phyloP scores from a whole-genome alignment of 2,797 vertebrate genomes.

The Rhinoraja longicauda region DNA sequence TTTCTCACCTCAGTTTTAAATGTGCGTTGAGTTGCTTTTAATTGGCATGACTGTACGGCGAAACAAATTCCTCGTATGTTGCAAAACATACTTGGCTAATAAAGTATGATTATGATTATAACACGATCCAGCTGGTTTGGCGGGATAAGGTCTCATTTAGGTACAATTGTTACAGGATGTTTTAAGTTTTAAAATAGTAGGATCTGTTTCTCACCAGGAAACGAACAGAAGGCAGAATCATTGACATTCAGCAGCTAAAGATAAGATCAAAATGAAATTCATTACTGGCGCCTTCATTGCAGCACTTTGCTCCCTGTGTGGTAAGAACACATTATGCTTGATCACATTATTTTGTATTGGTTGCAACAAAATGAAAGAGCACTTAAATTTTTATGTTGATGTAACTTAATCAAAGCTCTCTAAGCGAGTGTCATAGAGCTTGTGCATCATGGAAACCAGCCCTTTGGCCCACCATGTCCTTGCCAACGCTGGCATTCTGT shows the following conservation, averaged over 20 bases:
- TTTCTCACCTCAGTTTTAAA: no score
- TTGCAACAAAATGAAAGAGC: background rate
- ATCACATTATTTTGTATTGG: background rate
- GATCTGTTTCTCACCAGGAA: background rate
- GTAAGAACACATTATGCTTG: background rate
- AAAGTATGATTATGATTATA: no score
- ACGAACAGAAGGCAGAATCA: no score
- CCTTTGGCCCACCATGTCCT: no score
- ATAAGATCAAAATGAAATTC: slow-evolving; percentile 22
- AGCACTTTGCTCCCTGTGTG: background rate
- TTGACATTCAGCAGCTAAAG: background rate
- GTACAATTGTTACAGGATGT: background rate
- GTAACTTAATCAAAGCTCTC: background rate
- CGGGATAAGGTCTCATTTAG: background rate
- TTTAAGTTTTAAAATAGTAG: background rate
- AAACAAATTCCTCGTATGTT: no score
- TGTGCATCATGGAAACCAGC: no score
- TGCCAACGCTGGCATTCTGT: no score
- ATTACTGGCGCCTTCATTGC: slow-evolving; percentile 13
- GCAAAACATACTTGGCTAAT: no score
- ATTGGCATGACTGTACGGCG: no score
- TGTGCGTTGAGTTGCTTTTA: no score
- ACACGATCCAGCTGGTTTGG: background rate
- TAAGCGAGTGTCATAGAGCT: background rate
- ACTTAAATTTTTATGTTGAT: background rate